Evolutionary conservation across 2,888 invertebrate genomes (phyloP).

Genomic region (Lagria hirta): DNA sequence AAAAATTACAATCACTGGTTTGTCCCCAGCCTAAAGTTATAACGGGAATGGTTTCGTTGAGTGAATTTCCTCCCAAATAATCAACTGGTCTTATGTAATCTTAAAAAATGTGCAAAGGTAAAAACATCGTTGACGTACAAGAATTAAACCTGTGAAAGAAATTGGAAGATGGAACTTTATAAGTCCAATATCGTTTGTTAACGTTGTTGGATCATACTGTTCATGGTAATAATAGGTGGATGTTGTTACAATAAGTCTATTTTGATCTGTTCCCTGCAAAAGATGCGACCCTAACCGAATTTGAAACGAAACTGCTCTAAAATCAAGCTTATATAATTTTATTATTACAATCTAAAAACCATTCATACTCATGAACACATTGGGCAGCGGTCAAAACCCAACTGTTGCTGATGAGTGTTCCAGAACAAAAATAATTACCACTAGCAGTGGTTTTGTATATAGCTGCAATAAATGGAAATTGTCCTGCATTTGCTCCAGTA

Average conservation of each 20-base stretch:
- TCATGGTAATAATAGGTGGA: conserved; percentile 2
- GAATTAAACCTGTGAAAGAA: neutral
- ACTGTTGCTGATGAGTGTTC: neutral
- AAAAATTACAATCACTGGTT: conserved; percentile 4
- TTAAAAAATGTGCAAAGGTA: neutral
- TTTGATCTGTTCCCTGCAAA: neutral
- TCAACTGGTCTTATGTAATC: conserved; percentile 1
- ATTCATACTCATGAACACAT: conserved; percentile 1
- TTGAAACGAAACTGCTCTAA: conserved; percentile 1
- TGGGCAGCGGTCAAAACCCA: conserved; percentile 3
- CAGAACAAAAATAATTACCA: conserved; percentile 1
- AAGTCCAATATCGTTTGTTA: conserved; percentile 2
- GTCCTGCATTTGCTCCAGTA: neutral
- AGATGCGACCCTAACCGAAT: conserved; percentile 1
- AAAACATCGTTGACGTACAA: neutral
- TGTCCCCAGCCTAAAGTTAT: conserved; percentile 7
- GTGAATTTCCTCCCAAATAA: neutral
- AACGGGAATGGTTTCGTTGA: neutral
- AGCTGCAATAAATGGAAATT: conserved; percentile 5
- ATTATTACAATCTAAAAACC: too few species aligned
- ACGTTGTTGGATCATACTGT: neutral
- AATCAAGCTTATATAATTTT: too few species aligned
- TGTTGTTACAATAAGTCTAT: conserved; percentile 2
- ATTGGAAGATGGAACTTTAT: conserved; percentile 5
- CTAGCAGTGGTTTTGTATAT: conserved; percentile 2